phyloP scores from a whole-genome alignment of 2,797 vertebrate species.

The Dromococcyx pavoninus region DNA sequence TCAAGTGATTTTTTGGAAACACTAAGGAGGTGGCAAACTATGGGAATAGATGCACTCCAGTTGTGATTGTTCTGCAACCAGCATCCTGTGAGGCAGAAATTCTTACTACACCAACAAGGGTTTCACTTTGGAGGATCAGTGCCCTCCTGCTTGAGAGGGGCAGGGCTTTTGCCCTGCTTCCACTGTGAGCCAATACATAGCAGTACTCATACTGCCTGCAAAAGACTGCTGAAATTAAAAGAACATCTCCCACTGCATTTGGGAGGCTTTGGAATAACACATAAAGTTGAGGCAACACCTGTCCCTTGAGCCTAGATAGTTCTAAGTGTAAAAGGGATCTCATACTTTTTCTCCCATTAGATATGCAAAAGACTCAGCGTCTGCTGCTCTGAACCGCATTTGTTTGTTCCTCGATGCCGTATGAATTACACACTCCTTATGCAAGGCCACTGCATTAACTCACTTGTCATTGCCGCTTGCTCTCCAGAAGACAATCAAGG shows the following conservation, averaged over 20 bases:
- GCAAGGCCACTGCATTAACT: not conserved
- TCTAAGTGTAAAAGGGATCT: not conserved
- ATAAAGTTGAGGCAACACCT: not conserved
- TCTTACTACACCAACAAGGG: not conserved
- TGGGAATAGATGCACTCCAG: accelerated
- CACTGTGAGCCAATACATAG: accelerated
- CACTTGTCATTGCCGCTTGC: not conserved
- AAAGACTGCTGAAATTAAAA: not conserved
- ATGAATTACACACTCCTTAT: not conserved
- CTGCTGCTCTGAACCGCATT: not conserved
- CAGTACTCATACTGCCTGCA: not conserved
- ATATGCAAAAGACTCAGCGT: not conserved
- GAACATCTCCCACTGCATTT: not conserved
- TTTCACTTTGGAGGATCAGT: not conserved
- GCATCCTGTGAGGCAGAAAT: not conserved
- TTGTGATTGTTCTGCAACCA: not conserved
- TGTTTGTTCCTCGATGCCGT: not conserved
- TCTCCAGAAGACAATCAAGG: not conserved
- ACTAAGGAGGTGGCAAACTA: not conserved
- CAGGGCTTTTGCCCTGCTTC: not conserved
- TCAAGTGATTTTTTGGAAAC: not conserved
- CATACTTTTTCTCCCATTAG: not conserved
- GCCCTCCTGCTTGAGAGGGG: not conserved
- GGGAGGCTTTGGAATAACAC: not conserved
- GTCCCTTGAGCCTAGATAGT: not conserved